These are phyloP conservation scores for Morpho helenor DNA, from an alignment of 2,888 invertebrate species.

Conservation along the genomic window DNA sequence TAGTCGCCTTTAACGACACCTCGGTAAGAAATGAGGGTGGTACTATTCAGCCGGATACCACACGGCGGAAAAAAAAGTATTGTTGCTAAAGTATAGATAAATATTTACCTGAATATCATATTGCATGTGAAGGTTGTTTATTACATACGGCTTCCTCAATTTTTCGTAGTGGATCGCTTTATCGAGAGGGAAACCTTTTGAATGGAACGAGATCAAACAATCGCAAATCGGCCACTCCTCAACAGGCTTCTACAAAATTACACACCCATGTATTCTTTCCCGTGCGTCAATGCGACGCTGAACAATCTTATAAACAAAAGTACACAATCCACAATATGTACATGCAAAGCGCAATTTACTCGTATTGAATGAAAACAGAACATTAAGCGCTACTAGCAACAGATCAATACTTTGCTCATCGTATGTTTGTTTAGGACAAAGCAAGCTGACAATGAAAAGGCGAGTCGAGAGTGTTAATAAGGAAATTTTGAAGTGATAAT, in stretches of 20 bases:
- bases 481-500: constrained; percentile 4
- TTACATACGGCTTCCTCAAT: constrained; percentile 95
- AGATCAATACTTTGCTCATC: background rate
- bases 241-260: constrained; percentile 86
- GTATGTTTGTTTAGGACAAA: background rate
- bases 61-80: too few relatives aligned
- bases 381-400: background rate
- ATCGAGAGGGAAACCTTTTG: constrained; percentile 98
- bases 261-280: constrained; percentile 4
- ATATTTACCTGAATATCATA: constrained; percentile 92
- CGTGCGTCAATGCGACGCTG: background rate
- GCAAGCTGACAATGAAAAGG: constrained; percentile 5
- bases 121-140: constrained; percentile 99
- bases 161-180: constrained; percentile 98
- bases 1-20: too few relatives aligned
- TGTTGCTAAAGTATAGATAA: too few relatives aligned
- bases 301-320: background rate
- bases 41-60: too few relatives aligned
- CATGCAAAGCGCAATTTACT: constrained; percentile 8
- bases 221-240: constrained; percentile 99
- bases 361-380: constrained; percentile 4
- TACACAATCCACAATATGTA: constrained; percentile 2
- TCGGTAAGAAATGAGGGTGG: too few relatives aligned
- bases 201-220: constrained; percentile 98
- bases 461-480: constrained; percentile 17